Base-by-base conservation (phyloP, 2,797 vertebrate genomes). In the Chiroxiphia lanceolata region DNA sequence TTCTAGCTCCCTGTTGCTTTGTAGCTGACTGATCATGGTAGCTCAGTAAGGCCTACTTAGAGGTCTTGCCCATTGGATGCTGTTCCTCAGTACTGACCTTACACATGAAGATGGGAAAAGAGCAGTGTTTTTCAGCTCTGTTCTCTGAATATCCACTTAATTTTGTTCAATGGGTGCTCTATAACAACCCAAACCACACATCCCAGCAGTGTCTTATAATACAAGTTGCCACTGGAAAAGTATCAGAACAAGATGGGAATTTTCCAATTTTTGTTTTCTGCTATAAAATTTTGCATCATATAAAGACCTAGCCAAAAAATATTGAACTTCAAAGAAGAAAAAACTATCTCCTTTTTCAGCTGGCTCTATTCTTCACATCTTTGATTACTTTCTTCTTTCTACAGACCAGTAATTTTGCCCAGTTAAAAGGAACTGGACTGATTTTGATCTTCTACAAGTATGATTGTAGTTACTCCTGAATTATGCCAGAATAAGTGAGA, bases 351-450 rank as follows among this genome's bases (percentile, higher is more conserved):
- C 15, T 64, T 77, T 51, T 83, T 92, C 90, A 89, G 10, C 31
- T 86, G 50, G 4, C 34, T 87, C 29, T 71, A 4, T 57, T 84
- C 10, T 72, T 92, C 61, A 59, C 12, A 31, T 72, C 31, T 92
- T 89, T 44, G 15, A 57, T 70, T 87, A 57, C 94, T 89, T 83
- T 92, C 16, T 64, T 95, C 50, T 87, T 86, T 75, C 57, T 40
- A 13, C 25, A 79, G 31, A 77, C 21, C 56, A 85, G 48, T 40
- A 26, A 83, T 90, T 72, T 94, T 91, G 10, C 15, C 48, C 25
- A 33, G 42, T 70, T 89, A 45, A 91, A 86, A 89, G n/a, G 21
- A 92, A 78, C 47, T 25, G 12, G 54, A n/a, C 61, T 71, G 50
- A 77, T 92, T 92, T 76, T 79, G 20, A 59, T 83, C 34, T 85